Base-by-base conservation (phyloP, 2,113 vertebrate genomes). In the Tenebrosternarchus preto region DNA sequence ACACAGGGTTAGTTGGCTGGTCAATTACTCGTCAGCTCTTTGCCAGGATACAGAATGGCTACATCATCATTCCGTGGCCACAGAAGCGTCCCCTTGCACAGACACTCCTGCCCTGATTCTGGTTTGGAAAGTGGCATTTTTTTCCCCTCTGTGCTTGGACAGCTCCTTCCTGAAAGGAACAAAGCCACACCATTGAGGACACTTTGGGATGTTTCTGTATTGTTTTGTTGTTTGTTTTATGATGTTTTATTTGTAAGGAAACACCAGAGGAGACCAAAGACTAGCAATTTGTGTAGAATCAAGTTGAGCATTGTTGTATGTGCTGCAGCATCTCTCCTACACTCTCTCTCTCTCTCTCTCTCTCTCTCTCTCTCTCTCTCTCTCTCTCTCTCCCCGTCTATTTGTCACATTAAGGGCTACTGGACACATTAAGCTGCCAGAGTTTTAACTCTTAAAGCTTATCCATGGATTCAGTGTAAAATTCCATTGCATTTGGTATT, bases 251-350 rank as follows among this genome's bases (percentile, higher is more conserved):
- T 20, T 9, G 43, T 50, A 81, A 67, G 76, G 73, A 82, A 84
- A 81, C 20, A 55, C 66, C 79, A 84, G 84, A 84, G 84, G 82
- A 85, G 85, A 88, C 87, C 87, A 88, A 87, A 88, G 85, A 86
- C 82, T 81, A 86, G 82, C 81, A 67, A 81, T 77, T 82, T 84
- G 73, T 78, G 84, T 64, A 61, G 68, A 80, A 82, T 78, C 72
- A 72, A 82, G 53, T 67, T 63, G n/a, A 55, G 76, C 31, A 64
- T 85, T 57, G 72, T 68, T 81, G 17, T 77, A 71, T 59, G 76
- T 77, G 64, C 77, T 83, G 50, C 75, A 83, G 67, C 31, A 70
- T 36, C 60, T 73, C 9, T 78, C 16, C 16, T 17, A 39, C 60
- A 57, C 39, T 16, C 15, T 39, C 22, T 70, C 36, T 71, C 15